A percentile compares a stretch with the other conserved stretches of the same genome.
Evolutionary conservation across 2,797 vertebrate species (phyloP).

Genomic region (Lacerta agilis): DNA sequence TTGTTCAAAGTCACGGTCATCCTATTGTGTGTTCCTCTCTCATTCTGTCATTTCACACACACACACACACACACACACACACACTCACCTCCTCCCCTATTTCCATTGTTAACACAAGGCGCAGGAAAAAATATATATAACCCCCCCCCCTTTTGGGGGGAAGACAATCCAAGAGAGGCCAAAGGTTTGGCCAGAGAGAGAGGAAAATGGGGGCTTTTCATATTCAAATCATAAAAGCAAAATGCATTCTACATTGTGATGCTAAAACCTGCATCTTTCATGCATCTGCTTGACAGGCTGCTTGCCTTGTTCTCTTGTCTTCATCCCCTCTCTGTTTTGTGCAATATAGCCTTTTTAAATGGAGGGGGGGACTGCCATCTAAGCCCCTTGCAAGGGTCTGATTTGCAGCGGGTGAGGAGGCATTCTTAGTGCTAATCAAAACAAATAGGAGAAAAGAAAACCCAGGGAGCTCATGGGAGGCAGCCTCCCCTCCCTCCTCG

Average conservation of each 20-base stretch:
- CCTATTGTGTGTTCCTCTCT: conserved; percentile 75
- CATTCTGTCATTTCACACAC: conserved; percentile 72
- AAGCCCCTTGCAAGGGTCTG: conserved; percentile 10
- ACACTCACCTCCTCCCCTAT: conserved; percentile 61
- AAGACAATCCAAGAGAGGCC: conserved; percentile 47
- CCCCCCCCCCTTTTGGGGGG: conserved; percentile 33
- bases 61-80: conserved; percentile 27
- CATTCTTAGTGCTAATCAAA: conserved; percentile 43
- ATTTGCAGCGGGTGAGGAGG: conserved; percentile 34
- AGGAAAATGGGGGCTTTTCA: conserved; percentile 35
- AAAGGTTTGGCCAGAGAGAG: conserved; percentile 48
- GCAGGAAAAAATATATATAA: conserved; percentile 49
- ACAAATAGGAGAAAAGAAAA: conserved; percentile 45
- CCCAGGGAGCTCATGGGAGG: conserved; percentile 14
- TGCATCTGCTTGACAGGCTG: conserved; percentile 47
- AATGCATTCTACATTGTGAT: conserved; percentile 46
- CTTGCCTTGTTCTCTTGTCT: conserved; percentile 26
- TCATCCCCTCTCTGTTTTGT: neutral
- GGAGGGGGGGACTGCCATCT: neutral
- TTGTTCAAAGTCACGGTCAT: conserved; percentile 79
- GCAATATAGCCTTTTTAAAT: neutral
- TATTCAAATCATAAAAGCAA: conserved; percentile 57
- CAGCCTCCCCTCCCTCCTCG: conserved; percentile 49
- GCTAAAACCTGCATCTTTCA: conserved; percentile 30
- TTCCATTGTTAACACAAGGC: conserved; percentile 72